A percentile compares a stretch with the other conserved stretches of the same genome.
These are phyloP conservation scores for Microcebus jonahi DNA, from an alignment of 2,113 vertebrate species.

Conservation along the genomic window DNA sequence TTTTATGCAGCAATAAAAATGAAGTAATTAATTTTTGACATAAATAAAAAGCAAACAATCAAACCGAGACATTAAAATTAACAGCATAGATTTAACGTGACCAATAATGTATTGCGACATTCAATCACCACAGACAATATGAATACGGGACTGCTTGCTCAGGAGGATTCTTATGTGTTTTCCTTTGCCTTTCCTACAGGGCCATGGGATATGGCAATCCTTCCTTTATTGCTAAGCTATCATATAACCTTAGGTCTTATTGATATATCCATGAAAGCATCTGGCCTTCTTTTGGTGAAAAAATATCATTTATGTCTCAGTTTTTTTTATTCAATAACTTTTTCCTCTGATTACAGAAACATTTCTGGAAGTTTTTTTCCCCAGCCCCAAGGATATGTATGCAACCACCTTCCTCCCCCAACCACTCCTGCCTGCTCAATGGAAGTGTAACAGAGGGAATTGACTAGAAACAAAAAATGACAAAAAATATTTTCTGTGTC, in stretches of 20 bases:
- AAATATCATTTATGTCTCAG: neutral
- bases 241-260: neutral
- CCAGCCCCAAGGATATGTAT: too few relatives aligned
- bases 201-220: neutral
- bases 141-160: neutral
- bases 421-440: neutral
- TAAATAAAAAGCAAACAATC: neutral
- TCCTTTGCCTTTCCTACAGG: neutral
- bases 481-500: too few relatives aligned
- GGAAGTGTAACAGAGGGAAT: too few relatives aligned
- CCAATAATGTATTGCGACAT: neutral
- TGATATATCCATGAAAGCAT: neutral
- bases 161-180: neutral
- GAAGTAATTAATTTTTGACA: conserved; percentile 2
- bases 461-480: too few relatives aligned
- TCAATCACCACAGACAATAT: neutral
- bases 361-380: neutral
- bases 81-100: neutral
- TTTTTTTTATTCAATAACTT: neutral
- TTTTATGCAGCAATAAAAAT: conserved; percentile 9
- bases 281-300: neutral
- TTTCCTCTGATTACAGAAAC: neutral
- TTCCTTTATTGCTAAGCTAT: neutral
- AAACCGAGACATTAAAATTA: conserved; percentile 17
- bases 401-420: too few relatives aligned